Evolutionary conservation across 2,113 vertebrate genomes (phyloP).

Genomic region (Mola mola): DNA sequence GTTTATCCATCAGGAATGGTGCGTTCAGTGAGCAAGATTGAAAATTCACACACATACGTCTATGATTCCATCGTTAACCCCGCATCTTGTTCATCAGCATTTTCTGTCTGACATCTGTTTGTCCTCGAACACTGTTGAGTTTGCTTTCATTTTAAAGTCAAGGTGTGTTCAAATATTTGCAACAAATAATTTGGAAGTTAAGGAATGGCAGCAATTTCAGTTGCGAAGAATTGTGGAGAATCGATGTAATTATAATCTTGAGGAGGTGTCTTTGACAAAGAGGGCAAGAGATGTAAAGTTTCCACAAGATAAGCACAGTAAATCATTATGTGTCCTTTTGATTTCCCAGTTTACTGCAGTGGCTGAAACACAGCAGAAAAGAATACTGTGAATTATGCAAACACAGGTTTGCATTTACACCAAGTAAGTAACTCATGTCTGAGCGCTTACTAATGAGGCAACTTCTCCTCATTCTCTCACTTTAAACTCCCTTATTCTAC

Average conservation of each 20-base stretch:
- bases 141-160: too few relatives aligned
- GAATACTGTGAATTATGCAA: slow-evolving; percentile 99
- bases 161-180: too few relatives aligned
- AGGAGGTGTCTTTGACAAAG: background rate
- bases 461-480: background rate
- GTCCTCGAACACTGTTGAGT: too few relatives aligned
- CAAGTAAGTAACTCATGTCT: slow-evolving; percentile 90
- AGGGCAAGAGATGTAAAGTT: background rate
- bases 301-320: background rate
- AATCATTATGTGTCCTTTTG: slow-evolving; percentile 1
- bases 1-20: slow-evolving; percentile 99
- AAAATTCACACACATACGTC: too few relatives aligned
- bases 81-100: too few relatives aligned
- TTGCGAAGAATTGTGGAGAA: too few relatives aligned
- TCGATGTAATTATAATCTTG: background rate
- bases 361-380: slow-evolving; percentile 99
- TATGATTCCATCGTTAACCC: too few relatives aligned
- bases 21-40: too few relatives aligned
- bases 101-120: too few relatives aligned
- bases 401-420: slow-evolving; percentile 99
- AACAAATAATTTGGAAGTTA: too few relatives aligned
- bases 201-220: too few relatives aligned
- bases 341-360: slow-evolving; percentile 93
- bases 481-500: background rate
- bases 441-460: too few relatives aligned